Base-by-base conservation (phyloP, 2,797 vertebrate species). In the Smutsia gigantea region DNA sequence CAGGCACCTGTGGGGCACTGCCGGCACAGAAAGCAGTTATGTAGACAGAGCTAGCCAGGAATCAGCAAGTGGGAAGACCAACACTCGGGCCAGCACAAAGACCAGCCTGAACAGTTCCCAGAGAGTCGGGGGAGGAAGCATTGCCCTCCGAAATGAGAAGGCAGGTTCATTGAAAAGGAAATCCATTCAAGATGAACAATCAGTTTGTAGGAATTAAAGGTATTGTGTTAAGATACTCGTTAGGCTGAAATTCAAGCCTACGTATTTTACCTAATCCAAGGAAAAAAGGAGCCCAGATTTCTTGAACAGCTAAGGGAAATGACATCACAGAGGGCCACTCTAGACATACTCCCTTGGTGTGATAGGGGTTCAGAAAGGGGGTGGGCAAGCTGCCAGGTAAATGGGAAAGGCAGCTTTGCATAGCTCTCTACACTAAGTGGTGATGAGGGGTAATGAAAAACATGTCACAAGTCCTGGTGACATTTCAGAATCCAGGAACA, bases 201-300 rank as follows among this genome's bases (percentile, higher is more conserved):
- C 13, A 34, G 9, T 66, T 93, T 18, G 29, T 89, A 66, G 63
- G 90, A 83, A 82, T 96, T 39, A 85, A 68, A 79, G 82, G 81
- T 87, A n/a, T 18, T 71, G 11, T 29, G 1, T 46, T 82, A 57
- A 92, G 14, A 71, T 78, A 81, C 9, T 75, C 6, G 31, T 0
- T 42, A 78, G 66, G 23, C 29, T 82, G 61, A 77, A 91, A 57
- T 87, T 81, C 19, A 92, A 46, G 46, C 64, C 34, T 34, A 0
- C 14, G 15, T 55, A 0, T 94, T 84, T 42, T 68, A 46, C 42
- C 42, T 46, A 46, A 46, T 46, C 42, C 8, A 10, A 46, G 42
- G 42, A n/a, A 46, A 46, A 46, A 46, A 46, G 42, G 42, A 46
- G 42, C 8, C 10, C 42, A 46, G 42, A 46, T 46, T 46, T 46